Conservation (phyloP, 2,113 vertebrate genomes). For the Atlantisia rogersi region DNA sequence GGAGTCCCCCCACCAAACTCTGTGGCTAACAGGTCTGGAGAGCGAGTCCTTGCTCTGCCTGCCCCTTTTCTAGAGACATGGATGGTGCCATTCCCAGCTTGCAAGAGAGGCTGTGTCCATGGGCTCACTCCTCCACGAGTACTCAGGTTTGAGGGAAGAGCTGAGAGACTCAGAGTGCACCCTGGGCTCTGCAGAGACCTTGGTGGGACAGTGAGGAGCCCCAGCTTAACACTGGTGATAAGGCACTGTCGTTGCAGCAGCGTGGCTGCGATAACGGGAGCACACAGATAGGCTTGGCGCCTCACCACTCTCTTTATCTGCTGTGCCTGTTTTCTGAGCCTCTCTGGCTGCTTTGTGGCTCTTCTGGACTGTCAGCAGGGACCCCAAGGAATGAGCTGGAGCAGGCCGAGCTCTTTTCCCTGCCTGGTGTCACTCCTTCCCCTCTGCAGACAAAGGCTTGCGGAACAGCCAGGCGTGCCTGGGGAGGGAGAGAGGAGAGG, state of each 20-base stretch:
- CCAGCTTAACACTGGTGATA: background rate
- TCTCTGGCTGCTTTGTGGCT: background rate
- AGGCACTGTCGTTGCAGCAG: background rate
- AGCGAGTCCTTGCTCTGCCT: background rate
- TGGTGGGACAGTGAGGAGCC: background rate
- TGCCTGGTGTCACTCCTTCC: background rate
- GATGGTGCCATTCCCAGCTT: rapidly evolving
- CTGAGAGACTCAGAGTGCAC: background rate
- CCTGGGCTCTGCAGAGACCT: background rate
- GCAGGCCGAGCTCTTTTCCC: background rate
- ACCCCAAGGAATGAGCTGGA: background rate
- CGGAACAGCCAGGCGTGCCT: background rate
- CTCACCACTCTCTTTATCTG: rapidly evolving
- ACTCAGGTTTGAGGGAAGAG: background rate
- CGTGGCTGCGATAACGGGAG: rapidly evolving
- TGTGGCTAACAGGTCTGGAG: background rate
- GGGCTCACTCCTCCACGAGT: background rate
- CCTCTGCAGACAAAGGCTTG: background rate
- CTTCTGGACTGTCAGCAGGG: background rate
- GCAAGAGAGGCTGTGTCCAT: background rate
- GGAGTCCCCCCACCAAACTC: background rate
- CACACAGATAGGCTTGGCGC: background rate
- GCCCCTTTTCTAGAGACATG: background rate
- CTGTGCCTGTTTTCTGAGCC: background rate
- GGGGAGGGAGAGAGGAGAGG: background rate